Base-by-base conservation (phyloP, 2,888 invertebrate genomes). In the Tenthredo distinguenda region DNA sequence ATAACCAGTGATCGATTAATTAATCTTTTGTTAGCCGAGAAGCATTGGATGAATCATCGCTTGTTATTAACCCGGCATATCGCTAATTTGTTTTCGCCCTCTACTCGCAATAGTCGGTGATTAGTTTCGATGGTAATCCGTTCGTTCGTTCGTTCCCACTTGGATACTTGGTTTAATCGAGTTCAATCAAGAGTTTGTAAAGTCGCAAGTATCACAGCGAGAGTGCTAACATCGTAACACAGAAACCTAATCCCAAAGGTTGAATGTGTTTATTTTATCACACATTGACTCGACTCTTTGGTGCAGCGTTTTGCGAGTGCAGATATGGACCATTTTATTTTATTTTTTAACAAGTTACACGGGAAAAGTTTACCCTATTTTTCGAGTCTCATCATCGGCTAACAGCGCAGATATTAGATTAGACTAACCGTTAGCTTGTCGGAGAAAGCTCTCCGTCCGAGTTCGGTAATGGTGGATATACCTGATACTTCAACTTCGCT, bases 401-500 rank as follows among this genome's bases (percentile, higher is more conserved):
- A 77, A 26, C 77, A 37, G 37, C 10, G 26, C 21, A 62, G 37
- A 5, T 26, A 81, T 81, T 43, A 62, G 81, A 81, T 81, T 62
- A 62, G 37, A 62, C 81, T 62, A 77, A 62, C 81, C 62, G 62
- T 81, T 81, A 81, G 81, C 40, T 81, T 81, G 81, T 62, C 40
- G 12, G 62, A 58, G 81, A 26, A 81, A 62, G 58, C 34, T 58
- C n/a, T 81, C 15, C 15, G 40, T 81, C 62, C 40, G 58, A 40
- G 40, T 62, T 1, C 21, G 21, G 10, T 12, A 10, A 40, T 37
- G n/a, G 34, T 68, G 18, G 77, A 55, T 58, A 37, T 62, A 81
- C 81, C 81, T 62, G 81, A 81, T 62, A 81, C 81, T 81, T 62
- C 34, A 81, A 62, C 62, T 81, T 62, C 62, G 37, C 40, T 81